A percentile compares a stretch with the other conserved stretches of the same genome.
phyloP scores from a whole-genome alignment of 2,797 vertebrate genomes.

The Melanogrammus aeglefinus region DNA sequence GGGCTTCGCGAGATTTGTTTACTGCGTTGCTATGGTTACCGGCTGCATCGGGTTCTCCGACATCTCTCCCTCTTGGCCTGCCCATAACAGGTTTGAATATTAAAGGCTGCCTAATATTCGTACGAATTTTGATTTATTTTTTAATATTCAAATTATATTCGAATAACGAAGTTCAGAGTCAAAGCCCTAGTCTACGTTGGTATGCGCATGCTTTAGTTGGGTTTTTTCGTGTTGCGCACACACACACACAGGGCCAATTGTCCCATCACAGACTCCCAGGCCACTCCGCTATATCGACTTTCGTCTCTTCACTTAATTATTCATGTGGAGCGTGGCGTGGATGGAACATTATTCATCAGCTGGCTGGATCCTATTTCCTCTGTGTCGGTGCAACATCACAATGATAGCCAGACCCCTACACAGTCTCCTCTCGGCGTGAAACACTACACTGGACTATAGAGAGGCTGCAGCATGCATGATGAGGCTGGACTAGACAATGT shows the following conservation, averaged over 20 bases:
- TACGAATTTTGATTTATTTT: too few species aligned
- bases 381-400: slow-evolving; percentile 53
- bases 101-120: too few species aligned
- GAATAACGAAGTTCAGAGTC: too few species aligned
- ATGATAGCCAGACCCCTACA: slow-evolving; percentile 42
- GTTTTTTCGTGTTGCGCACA: not conserved
- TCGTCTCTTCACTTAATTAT: slow-evolving; percentile 71
- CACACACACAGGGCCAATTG: slow-evolving; percentile 15
- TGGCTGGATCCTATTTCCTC: slow-evolving; percentile 66
- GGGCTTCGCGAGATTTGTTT: too few species aligned
- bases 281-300: slow-evolving; percentile 65
- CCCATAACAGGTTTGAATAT: too few species aligned
- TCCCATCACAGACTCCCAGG: slow-evolving; percentile 32
- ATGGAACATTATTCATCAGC: slow-evolving; percentile 72
- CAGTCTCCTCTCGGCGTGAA: slow-evolving; percentile 40
- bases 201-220: not conserved
- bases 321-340: slow-evolving; percentile 65
- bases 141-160: too few species aligned
- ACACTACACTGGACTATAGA: slow-evolving; percentile 62
- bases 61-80: too few species aligned
- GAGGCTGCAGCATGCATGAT: slow-evolving; percentile 36
- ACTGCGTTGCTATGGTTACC: too few species aligned
- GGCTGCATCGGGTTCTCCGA: too few species aligned
- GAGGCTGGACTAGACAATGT: slow-evolving; percentile 31
- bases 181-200: slow-evolving; percentile 5